These are phyloP conservation scores for Hapalemur alaotrensis DNA, from an alignment of 2,797 vertebrate genomes.

Conservation along the genomic window DNA sequence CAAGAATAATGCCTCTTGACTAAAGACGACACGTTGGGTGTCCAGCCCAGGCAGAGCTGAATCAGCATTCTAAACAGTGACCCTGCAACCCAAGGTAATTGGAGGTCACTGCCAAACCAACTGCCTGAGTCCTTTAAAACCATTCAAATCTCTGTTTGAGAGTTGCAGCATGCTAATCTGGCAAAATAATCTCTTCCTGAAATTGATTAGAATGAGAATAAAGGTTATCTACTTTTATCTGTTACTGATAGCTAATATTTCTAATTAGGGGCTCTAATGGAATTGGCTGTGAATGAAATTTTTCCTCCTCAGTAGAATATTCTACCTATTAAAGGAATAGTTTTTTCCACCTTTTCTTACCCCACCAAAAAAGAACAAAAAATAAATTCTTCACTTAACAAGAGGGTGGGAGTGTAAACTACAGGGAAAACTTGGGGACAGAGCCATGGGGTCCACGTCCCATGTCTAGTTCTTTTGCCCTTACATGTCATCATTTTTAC, in stretches of 20 bases:
- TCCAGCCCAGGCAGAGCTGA: slow-evolving; percentile 73
- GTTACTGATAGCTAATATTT: slow-evolving; percentile 55
- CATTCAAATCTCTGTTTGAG: slow-evolving; percentile 64
- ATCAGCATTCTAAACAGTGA: slow-evolving; percentile 73
- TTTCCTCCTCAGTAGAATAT: slow-evolving; percentile 22
- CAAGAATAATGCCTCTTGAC: slow-evolving; percentile 66
- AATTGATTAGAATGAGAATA: slow-evolving; percentile 53
- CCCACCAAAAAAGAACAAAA: background rate
- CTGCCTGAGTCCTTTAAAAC: slow-evolving; percentile 60
- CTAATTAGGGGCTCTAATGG: slow-evolving; percentile 60
- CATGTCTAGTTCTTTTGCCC: background rate
- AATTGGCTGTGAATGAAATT: slow-evolving; percentile 59
- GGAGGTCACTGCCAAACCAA: slow-evolving; percentile 56
- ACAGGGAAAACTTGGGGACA: background rate
- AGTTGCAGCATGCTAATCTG: slow-evolving; percentile 69
- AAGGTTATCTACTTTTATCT: slow-evolving; percentile 62
- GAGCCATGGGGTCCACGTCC: background rate
- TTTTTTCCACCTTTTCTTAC: background rate
- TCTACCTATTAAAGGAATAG: background rate
- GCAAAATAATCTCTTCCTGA: slow-evolving; percentile 72
- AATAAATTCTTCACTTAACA: background rate
- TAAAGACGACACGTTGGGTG: slow-evolving; percentile 68
- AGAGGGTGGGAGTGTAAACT: background rate
- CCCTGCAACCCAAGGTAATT: slow-evolving; percentile 63
- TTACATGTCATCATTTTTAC: background rate